Evolutionary conservation across 2,113 vertebrate species (phyloP).

Genomic region (Peucedramus taeniatus): DNA sequence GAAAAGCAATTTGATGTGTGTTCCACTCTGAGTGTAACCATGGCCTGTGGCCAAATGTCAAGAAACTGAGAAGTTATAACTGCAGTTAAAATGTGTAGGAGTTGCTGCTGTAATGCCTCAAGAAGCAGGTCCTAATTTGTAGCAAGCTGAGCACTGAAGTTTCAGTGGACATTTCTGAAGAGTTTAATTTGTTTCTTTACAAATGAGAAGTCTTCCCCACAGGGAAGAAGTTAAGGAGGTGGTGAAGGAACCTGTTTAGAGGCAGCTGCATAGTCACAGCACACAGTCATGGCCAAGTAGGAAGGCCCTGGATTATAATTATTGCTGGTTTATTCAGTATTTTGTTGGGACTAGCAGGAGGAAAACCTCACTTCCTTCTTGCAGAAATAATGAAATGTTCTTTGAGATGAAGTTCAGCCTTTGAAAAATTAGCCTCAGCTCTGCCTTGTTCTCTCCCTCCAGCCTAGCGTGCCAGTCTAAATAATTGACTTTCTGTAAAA

Average conservation of each 20-base stretch:
- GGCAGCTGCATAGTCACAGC: not conserved
- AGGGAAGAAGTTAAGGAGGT: not conserved
- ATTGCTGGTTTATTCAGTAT: not conserved
- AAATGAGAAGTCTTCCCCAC: not conserved
- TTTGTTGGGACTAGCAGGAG: not conserved
- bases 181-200: not conserved
- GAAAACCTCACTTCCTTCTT: not conserved
- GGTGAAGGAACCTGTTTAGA: not conserved
- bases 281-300: not conserved
- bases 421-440: not conserved
- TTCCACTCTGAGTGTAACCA: not conserved
- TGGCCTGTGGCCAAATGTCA: constrained; percentile 27
- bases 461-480: not conserved
- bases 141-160: not conserved
- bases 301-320: not conserved
- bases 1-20: not conserved
- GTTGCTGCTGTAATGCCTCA: not conserved
- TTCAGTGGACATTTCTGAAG: not conserved
- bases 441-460: not conserved
- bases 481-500: constrained; percentile 3
- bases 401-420: not conserved
- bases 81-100: not conserved
- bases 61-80: not conserved
- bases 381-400: not conserved
- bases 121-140: not conserved